Conservation (phyloP, 2,888 invertebrate genomes). For the Torymus aiolomorphi region DNA sequence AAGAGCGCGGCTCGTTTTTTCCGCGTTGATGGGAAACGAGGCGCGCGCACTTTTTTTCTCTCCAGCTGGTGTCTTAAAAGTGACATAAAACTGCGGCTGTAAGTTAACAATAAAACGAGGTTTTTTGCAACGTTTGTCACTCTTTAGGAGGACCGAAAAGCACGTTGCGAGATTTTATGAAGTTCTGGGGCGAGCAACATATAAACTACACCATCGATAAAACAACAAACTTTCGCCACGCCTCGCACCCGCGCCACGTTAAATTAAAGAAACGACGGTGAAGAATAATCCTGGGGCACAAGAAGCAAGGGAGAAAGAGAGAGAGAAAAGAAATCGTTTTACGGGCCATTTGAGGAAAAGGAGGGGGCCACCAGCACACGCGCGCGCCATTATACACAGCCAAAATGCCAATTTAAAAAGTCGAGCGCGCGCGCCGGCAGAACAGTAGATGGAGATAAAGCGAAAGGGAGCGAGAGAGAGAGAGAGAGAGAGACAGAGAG, state of each 20-base stretch:
- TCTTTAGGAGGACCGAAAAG: too few species aligned
- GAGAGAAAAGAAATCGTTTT: constrained; percentile 17
- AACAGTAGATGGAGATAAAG: constrained; percentile 45
- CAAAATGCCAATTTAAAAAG: constrained; percentile 42
- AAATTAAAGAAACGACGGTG: not conserved
- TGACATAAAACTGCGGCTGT: too few species aligned
- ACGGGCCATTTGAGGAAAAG: constrained; percentile 23
- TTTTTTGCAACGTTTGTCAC: too few species aligned
- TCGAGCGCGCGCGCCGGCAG: constrained; percentile 6
- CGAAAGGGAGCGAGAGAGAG: not conserved
- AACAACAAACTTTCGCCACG: too few species aligned
- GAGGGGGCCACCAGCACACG: not conserved
- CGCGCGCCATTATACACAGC: not conserved
- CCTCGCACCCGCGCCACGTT: not conserved
- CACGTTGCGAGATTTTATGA: too few species aligned
- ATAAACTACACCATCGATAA: too few species aligned
- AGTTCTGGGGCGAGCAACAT: too few species aligned
- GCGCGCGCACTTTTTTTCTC: too few species aligned
- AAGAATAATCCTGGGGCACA: not conserved
- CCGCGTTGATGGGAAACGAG: too few species aligned
- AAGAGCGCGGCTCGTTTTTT: not conserved
- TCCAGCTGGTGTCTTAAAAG: too few species aligned
- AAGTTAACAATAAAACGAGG: too few species aligned
- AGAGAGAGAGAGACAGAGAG: constrained; percentile 5
- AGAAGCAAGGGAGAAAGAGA: not conserved